A percentile compares a stretch with the other conserved stretches of the same genome.
Conservation (phyloP, 2,113 vertebrate species). For the Nothoprocta perdicaria region DNA sequence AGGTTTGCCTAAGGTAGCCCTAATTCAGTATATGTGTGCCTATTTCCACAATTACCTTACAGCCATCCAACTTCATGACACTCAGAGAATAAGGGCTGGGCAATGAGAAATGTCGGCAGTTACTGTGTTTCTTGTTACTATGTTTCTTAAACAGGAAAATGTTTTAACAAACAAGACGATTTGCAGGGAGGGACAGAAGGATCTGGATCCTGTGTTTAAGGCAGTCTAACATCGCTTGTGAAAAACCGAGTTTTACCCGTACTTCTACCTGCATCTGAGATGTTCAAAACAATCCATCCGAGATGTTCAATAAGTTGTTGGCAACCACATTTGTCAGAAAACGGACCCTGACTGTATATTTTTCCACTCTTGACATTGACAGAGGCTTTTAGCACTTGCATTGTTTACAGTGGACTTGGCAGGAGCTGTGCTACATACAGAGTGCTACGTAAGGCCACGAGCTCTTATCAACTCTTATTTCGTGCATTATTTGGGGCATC, state of each 20-base stretch:
- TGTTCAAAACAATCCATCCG: neutral
- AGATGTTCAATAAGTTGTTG: neutral
- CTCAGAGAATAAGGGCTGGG: neutral
- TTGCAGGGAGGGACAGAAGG: neutral
- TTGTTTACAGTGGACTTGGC: neutral
- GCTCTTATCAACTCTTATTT: neutral
- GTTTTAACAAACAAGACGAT: neutral
- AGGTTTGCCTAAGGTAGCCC: neutral
- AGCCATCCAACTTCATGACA: neutral
- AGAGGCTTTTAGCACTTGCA: neutral
- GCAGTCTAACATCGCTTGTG: neutral
- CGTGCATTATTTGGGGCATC: neutral
- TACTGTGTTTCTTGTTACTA: neutral
- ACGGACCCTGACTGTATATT: neutral
- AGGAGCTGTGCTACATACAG: neutral
- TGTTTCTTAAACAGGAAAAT: neutral
- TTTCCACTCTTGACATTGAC: neutral
- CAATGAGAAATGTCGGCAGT: neutral
- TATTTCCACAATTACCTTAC: neutral
- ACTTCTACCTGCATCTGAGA: neutral
- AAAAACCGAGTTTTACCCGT: neutral
- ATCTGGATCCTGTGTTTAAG: neutral
- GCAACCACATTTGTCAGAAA: neutral
- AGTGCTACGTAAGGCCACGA: neutral
- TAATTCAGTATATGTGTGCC: accelerated